A percentile compares a stretch with the other conserved stretches of the same genome.
Evolutionary conservation across 2,113 vertebrate genomes (phyloP).

Genomic region (Chaenocephalus aceratus): DNA sequence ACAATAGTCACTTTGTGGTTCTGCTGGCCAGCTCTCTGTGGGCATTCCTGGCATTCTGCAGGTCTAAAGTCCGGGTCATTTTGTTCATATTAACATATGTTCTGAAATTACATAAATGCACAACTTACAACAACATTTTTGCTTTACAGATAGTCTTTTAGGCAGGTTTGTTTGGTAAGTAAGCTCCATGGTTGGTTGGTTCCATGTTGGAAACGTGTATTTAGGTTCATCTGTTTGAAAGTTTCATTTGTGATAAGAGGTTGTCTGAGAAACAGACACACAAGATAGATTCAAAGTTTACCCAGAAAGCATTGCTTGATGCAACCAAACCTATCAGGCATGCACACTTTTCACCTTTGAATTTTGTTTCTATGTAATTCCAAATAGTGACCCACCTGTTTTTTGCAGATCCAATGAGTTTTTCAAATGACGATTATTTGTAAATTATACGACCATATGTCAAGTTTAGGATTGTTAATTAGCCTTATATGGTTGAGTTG

Average conservation of each 20-base stretch:
- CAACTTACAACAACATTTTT: neutral
- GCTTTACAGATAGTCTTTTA: neutral
- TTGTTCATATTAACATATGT: neutral
- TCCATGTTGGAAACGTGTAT: neutral
- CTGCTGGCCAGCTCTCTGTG: conserved; percentile 47
- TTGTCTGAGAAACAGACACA: neutral
- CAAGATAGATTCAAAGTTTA: neutral
- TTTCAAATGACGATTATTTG: no score
- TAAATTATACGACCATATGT: no score
- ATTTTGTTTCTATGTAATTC: no score
- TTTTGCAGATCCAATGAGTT: no score
- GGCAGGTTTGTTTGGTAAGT: neutral
- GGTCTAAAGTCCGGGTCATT: conserved; percentile 11
- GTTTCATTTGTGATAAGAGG: neutral
- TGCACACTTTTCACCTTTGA: no score
- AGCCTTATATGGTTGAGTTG: no score
- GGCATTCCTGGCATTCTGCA: conserved; percentile 76
- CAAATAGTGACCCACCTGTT: no score
- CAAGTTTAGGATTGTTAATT: no score
- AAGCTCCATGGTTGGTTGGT: neutral
- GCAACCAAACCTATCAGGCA: neutral
- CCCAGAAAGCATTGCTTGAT: neutral
- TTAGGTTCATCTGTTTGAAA: neutral
- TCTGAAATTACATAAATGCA: neutral
- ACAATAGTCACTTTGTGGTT: conserved; percentile 78